A percentile compares a stretch with the other conserved stretches of the same genome.
Evolutionary conservation across 2,888 invertebrate species (phyloP).

Genomic region (Formica aserva): DNA sequence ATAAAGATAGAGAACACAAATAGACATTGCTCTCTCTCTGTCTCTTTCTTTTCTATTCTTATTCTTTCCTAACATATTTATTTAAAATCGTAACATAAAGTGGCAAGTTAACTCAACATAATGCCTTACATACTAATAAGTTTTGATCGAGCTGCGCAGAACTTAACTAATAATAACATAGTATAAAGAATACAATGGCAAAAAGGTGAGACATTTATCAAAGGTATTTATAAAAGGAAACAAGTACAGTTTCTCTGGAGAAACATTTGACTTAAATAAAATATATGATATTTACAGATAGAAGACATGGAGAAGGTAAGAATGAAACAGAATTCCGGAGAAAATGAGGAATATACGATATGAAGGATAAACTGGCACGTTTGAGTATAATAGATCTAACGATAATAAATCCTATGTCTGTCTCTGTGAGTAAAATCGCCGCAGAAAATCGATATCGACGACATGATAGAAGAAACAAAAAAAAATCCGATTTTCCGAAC

Average conservation of each 20-base stretch:
- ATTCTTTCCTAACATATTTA: slow-evolving; percentile 84
- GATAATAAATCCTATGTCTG: slow-evolving; percentile 54
- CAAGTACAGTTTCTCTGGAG: slow-evolving; percentile 1
- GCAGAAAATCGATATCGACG: slow-evolving; percentile 20
- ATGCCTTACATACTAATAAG: slow-evolving; percentile 80
- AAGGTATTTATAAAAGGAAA: slow-evolving; percentile 19
- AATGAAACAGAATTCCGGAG: slow-evolving; percentile 28
- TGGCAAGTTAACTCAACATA: slow-evolving; percentile 82
- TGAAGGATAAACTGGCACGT: slow-evolving; percentile 72
- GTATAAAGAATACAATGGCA: neutral
- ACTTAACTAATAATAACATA: slow-evolving; percentile 28
- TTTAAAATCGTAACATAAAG: slow-evolving; percentile 79
- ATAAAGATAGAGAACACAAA: slow-evolving; percentile 70
- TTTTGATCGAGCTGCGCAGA: neutral
- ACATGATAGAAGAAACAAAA: slow-evolving; percentile 9
- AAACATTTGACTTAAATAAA: slow-evolving; percentile 75
- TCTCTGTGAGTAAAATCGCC: slow-evolving; percentile 61
- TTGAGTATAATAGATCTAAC: slow-evolving; percentile 62
- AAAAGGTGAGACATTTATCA: slow-evolving; percentile 14
- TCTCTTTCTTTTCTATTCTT: slow-evolving; percentile 48
- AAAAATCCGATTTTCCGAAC: slow-evolving; percentile 7
- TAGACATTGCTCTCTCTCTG: slow-evolving; percentile 19
- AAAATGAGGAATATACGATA: slow-evolving; percentile 58
- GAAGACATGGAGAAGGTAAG: neutral
- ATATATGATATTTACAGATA: slow-evolving; percentile 79